Base-by-base conservation (phyloP, 1,140 invertebrate species). In the Bombus sibiricus region DNA sequence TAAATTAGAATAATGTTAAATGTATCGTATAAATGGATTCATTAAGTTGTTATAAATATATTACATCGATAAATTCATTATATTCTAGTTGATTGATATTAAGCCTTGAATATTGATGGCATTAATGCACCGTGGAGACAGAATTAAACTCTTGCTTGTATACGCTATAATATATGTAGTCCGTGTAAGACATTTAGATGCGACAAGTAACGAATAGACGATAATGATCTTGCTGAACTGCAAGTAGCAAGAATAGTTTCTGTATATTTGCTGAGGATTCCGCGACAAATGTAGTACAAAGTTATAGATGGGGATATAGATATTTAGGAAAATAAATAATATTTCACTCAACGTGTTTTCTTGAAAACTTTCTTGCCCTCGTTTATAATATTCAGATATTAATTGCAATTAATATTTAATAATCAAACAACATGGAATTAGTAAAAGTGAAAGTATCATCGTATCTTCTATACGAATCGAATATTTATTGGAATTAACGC, bases 221-320 rank as follows among this genome's bases (percentile, higher is more conserved):
- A 57, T 68, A 85, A 73, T 80, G 68, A 80, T 85, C 57, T 73
- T 41, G 68, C n/a, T 85, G 57, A 73, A 85, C 72, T 72, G 28
- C 57, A 72, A 62, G 83, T 25, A 12, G 39, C 68, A 47, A 72
- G 39, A 59, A 68, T 69, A 77, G 32, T 66, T 77, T 13, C n/a
- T 47, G 22, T 39, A 39, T 22, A 28, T 22, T 18, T 47, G 39
- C 37, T 32, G 32, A 62, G 25, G 39, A 15, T 22, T 37, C 74
- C 22, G 12, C 12, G 34, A n/a, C 22, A 5, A 2, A 43, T 53
- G 12, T 9, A 22, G 0, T 1, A 57, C 6, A 37, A 22, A 77
- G 34, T 77, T 15, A 22, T 15, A 47, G 18, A 22, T 25, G 12
- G 1, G 10, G 28, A 62, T 1, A 53, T 53, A 39, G 0, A 34